Base-by-base conservation (phyloP, 2,888 invertebrate species). In the Phasia obesa region DNA sequence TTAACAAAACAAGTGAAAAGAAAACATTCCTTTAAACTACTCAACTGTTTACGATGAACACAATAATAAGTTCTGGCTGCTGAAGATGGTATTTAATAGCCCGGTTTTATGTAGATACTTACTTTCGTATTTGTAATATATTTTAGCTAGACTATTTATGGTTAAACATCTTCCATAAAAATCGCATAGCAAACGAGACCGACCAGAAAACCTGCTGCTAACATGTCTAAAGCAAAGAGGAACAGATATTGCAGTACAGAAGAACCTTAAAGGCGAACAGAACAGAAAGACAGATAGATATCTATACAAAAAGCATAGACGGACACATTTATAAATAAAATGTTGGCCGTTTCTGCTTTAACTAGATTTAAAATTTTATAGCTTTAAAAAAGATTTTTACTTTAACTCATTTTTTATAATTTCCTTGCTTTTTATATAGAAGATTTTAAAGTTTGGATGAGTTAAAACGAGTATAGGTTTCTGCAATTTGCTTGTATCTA, bases 1-100 rank as follows among this genome's bases (percentile, higher is more conserved):
- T n/a, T n/a, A n/a, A n/a, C n/a, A n/a, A n/a, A n/a, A n/a, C n/a
- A n/a, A n/a, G n/a, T n/a, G n/a, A n/a, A n/a, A 42, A 42, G 74
- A 31, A 47, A 27, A 4, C 49, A 67, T 57, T 59, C 57, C 42
- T 76, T 76, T 51, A 17, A 51, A 11, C 17, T 2, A 11, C 44
- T n/a, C 0, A 42, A 44, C 49, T 59, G 65, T 31, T 60, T 53
- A 73, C 53, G 81, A 80, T 84, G 81, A 84, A 84, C 82, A 84
- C 64, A 70, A 85, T 84, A 83, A 81, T 84, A 84, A 47, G 44
- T 85, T 59, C 49, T 62, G 35, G 67, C 83, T 85, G 84, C 77
- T 59, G 64, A 51, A 70, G 35, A 42, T 44, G 62, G 27, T 27
- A 73, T 44, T 65, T 59, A 76, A 57, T 53, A 51, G 65, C 53